phyloP scores from a whole-genome alignment of 1,140 invertebrate species.

The Euwallacea fornicatus region DNA sequence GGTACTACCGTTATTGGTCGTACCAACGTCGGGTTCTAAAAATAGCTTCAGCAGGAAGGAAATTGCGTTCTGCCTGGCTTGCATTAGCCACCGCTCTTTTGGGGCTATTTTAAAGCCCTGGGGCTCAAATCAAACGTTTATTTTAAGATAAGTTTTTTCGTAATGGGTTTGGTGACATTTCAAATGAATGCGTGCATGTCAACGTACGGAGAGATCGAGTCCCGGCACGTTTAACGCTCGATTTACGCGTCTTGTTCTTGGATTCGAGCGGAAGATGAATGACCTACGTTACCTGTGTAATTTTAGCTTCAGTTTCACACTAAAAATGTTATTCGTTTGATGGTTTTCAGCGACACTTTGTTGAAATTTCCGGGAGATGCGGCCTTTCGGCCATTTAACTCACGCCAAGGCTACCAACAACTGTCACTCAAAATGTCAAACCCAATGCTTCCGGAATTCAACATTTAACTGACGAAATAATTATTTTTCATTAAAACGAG shows the following conservation, averaged over 20 bases:
- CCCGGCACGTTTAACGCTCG: too few species aligned
- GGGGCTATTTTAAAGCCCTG: background rate
- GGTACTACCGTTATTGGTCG: constrained; percentile 39
- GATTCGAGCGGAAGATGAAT: too few species aligned
- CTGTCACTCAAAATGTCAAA: background rate
- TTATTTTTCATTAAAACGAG: too few species aligned
- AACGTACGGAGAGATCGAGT: background rate
- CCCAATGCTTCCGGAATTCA: too few species aligned
- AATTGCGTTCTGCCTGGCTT: background rate
- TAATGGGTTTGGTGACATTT: constrained; percentile 21
- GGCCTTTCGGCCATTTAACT: constrained; percentile 30
- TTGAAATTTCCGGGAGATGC: background rate
- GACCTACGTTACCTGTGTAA: too few species aligned
- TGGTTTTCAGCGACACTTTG: too few species aligned
- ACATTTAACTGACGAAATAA: too few species aligned
- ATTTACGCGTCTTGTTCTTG: too few species aligned
- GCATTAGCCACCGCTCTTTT: background rate
- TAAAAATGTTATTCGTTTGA: too few species aligned
- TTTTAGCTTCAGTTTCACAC: too few species aligned
- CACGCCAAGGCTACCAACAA: constrained; percentile 1
- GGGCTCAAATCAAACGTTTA: background rate
- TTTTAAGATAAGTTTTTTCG: constrained; percentile 17
- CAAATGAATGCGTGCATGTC: constrained; percentile 12
- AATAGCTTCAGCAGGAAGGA: constrained; percentile 31
- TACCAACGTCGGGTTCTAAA: constrained; percentile 42